Evolutionary conservation across 2,797 vertebrate species (phyloP).

Genomic region (Salmo trutta): DNA sequence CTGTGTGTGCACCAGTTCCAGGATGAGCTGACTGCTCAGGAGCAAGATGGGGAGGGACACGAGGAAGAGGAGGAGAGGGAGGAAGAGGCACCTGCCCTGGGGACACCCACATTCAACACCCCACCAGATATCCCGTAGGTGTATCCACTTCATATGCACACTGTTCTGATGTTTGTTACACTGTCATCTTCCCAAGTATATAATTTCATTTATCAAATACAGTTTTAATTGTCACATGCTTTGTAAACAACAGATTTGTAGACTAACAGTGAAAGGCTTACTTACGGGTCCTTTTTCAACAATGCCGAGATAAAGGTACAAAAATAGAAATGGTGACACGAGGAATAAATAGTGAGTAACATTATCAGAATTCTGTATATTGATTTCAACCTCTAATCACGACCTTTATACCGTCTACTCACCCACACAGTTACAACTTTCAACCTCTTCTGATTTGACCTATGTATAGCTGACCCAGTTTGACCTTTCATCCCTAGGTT

Average conservation of each 20-base stretch:
- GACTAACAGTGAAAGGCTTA: too few relatives aligned
- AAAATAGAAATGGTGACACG: too few relatives aligned
- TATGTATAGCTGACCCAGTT: not conserved
- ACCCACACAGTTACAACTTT: too few relatives aligned
- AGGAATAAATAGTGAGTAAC: too few relatives aligned
- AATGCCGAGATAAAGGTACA: too few relatives aligned
- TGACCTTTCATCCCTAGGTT: not conserved
- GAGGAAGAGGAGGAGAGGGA: conserved; percentile 84
- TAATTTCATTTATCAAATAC: too few relatives aligned
- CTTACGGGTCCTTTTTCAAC: too few relatives aligned
- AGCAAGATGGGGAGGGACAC: conserved; percentile 85
- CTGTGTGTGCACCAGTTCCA: conserved; percentile 79
- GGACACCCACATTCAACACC: conserved; percentile 69
- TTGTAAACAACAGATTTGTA: too few relatives aligned
- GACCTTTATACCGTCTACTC: too few relatives aligned
- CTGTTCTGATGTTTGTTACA: too few relatives aligned
- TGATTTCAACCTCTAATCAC: not conserved
- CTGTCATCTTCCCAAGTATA: too few relatives aligned
- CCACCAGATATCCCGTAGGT: conserved; percentile 56
- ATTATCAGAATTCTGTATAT: not conserved
- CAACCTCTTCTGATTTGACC: not conserved
- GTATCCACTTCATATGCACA: not conserved
- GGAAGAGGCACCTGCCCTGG: conserved; percentile 54
- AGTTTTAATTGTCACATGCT: too few relatives aligned
- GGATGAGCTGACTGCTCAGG: conserved; percentile 86